Conservation (phyloP, 2,888 invertebrate species). For the Idaea biselata region DNA sequence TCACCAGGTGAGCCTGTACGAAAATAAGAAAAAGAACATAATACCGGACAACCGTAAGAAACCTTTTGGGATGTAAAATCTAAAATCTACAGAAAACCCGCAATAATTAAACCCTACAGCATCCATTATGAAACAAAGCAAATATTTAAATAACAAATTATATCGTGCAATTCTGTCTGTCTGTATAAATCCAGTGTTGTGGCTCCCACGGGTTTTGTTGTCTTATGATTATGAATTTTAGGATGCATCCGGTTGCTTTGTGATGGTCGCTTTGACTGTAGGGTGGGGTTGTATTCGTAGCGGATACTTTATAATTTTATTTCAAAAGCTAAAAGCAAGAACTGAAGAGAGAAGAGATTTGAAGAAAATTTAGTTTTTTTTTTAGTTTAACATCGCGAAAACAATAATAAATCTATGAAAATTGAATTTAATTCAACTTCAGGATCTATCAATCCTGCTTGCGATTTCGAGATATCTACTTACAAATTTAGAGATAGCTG, state of each 20-base stretch:
- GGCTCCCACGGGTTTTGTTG: conserved; percentile 36
- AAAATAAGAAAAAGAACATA: too few species aligned
- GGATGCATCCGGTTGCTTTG: conserved; percentile 56
- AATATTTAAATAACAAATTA: conserved; percentile 25
- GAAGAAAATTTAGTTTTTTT: too few species aligned
- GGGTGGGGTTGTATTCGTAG: conserved; percentile 28
- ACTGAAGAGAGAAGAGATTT: too few species aligned
- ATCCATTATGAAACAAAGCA: conserved; percentile 15
- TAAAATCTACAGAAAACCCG: conserved; percentile 3
- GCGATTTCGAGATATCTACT: too few species aligned
- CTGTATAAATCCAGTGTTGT: conserved; percentile 19
- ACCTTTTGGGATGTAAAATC: neutral
- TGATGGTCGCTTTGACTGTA: conserved; percentile 58
- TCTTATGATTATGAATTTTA: conserved; percentile 62
- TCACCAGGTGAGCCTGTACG: too few species aligned
- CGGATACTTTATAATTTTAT: conserved; percentile 9
- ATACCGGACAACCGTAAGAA: neutral
- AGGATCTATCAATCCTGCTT: too few species aligned
- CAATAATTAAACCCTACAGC: conserved; percentile 21
- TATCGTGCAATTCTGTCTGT: conserved; percentile 26
- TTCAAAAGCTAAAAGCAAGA: too few species aligned
- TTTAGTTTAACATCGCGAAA: too few species aligned
- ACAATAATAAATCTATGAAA: too few species aligned
- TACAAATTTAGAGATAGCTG: too few species aligned
- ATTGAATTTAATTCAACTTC: too few species aligned